Base-by-base conservation (phyloP, 2,113 vertebrate genomes). In the Notothenia rossii region DNA sequence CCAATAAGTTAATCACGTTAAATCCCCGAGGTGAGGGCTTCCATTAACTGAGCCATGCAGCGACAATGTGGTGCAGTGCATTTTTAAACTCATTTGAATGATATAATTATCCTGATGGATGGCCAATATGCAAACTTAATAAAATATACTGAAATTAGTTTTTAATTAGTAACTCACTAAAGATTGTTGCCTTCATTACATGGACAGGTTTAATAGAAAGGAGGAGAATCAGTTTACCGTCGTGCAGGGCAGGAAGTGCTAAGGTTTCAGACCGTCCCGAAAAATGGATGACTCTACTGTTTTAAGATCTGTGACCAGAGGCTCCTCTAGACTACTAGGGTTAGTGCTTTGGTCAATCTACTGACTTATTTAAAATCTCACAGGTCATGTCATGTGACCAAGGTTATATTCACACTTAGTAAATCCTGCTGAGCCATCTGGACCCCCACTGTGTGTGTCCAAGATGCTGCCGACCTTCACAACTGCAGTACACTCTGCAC, bases 391-490 rank as follows among this genome's bases (percentile, higher is more conserved):
- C 22, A 7, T 59, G 36, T 60, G 60, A 72, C 60, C 15, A 78
- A 86, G 76, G 86, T 85, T 73, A 45, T 20, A 66, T 49, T 77
- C 20, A 25, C 29, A 36, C 59, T 60, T 22, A 1, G 12, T 66
- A 60, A 73, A 69, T 76, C 72, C 17, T 51, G 50, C 59, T 59
- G 62, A 77, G 50, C 82, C 82, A 83, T 83, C 68, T 83, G 58
- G 77, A 63, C 43, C 12, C 51, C 70, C 43, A 25, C 56, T 67
- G 29, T 50, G 65, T 55, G 72, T 81, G 68, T 83, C 53, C 60
- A 73, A 78, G 75, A 82, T 25, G 50, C 54, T 79, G 54, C n/a
- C 79, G 86, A 91, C 92, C 88, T 90, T 87, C 80, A 80, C 72
- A 71, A 48, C 51, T 7, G 49, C 65, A 45, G 66, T 7, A 50